phyloP scores from a whole-genome alignment of 2,797 vertebrate species.

The Amazona ochrocephala region DNA sequence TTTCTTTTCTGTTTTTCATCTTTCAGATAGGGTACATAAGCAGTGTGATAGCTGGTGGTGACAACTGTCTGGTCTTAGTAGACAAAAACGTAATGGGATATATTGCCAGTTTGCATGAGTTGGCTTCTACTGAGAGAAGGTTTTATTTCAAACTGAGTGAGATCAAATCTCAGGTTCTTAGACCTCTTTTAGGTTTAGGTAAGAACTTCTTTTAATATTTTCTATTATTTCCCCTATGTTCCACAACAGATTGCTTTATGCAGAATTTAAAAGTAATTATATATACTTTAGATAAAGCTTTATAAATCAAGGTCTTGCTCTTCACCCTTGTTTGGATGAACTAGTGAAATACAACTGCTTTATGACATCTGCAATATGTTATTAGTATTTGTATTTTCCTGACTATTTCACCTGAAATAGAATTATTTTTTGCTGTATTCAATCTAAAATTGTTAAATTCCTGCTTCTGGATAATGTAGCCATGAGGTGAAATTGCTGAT shows the following conservation, averaged over 20 bases:
- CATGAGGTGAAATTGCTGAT: not conserved
- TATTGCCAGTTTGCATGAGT: conserved; percentile 92
- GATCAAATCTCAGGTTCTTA: conserved; percentile 88
- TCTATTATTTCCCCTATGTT: not conserved
- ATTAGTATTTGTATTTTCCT: not conserved
- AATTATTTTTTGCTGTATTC: not conserved
- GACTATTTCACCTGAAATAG: not conserved
- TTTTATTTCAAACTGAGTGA: conserved; percentile 91
- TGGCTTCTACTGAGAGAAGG: conserved; percentile 90
- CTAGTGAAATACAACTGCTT: not conserved
- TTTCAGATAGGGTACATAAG: conserved; percentile 92
- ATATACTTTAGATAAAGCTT: not conserved
- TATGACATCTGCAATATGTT: not conserved
- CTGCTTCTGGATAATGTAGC: not conserved
- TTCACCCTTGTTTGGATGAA: not conserved
- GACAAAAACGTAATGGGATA: conserved; percentile 94
- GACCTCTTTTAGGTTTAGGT: conserved; percentile 92
- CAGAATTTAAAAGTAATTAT: not conserved
- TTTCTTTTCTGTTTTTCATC: not conserved
- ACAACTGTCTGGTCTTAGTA: conserved; percentile 82
- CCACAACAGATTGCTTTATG: not conserved
- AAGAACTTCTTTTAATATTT: conserved; percentile 41
- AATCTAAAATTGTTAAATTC: not conserved
- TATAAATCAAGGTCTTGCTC: not conserved
- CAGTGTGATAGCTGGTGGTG: conserved; percentile 87